These are phyloP conservation scores for Spinibarbus caldwelli DNA, from an alignment of 2,797 vertebrate genomes.

Conservation along the genomic window DNA sequence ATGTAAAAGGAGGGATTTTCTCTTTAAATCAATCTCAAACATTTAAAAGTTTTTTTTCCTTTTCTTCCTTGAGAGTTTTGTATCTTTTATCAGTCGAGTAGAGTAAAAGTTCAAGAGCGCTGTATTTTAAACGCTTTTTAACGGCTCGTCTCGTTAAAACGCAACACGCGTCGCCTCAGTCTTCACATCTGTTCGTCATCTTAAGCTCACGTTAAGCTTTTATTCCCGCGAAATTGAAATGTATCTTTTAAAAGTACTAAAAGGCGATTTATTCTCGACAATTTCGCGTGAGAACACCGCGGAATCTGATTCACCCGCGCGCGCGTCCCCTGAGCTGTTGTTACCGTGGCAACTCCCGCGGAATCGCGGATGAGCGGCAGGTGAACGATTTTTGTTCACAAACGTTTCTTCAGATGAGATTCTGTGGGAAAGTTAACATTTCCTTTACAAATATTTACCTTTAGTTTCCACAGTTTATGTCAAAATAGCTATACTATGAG, in stretches of 20 bases:
- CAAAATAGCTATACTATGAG: not conserved
- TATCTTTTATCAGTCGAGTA: constrained; percentile 59
- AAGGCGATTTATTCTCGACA: constrained; percentile 72
- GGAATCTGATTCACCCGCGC: constrained; percentile 64
- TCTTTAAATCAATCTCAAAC: constrained; percentile 68
- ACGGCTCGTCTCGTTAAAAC: constrained; percentile 67
- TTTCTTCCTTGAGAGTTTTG: constrained; percentile 50
- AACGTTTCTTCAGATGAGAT: not conserved
- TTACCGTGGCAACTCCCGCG: constrained; percentile 58
- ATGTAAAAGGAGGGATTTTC: constrained; percentile 69
- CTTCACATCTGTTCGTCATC: constrained; percentile 72
- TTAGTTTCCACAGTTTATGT: not conserved
- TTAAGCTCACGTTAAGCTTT: constrained; percentile 74
- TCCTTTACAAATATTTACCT: not conserved
- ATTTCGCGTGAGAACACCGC: constrained; percentile 67
- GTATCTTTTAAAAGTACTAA: constrained; percentile 75
- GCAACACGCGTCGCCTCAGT: constrained; percentile 57
- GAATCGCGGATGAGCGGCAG: not conserved
- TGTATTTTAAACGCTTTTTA: constrained; percentile 51
- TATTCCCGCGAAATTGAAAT: constrained; percentile 64
- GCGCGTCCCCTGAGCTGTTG: constrained; percentile 29
- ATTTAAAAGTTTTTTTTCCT: constrained; percentile 65
- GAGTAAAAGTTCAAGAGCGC: constrained; percentile 51
- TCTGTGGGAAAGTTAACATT: constrained; percentile 2
- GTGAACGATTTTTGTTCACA: not conserved